phyloP scores from a whole-genome alignment of 2,113 vertebrate species.

The Cinclus mexicanus region DNA sequence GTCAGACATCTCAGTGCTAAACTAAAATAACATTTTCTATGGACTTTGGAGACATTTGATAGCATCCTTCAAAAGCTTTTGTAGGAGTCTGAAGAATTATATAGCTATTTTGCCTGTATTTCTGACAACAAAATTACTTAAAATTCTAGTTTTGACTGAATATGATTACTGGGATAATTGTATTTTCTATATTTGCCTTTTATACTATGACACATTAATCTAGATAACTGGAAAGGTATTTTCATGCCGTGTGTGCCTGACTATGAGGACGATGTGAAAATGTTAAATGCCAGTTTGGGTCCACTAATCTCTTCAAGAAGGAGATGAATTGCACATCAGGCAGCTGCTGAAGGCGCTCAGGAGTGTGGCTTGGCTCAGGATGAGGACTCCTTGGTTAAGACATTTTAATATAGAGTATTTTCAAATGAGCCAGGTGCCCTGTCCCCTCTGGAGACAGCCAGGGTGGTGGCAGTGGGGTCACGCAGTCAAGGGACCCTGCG shows the following conservation, averaged over 20 bases:
- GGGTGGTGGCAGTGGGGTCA: not conserved
- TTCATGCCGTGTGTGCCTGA: not conserved
- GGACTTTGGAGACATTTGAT: not conserved
- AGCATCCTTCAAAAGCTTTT: not conserved
- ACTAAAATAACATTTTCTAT: not conserved
- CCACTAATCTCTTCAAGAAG: not conserved
- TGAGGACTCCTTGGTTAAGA: not conserved
- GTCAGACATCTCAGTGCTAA: not conserved
- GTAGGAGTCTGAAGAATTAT: not conserved
- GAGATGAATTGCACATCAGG: not conserved
- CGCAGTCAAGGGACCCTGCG: not conserved
- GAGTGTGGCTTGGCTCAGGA: not conserved
- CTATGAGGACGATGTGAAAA: not conserved
- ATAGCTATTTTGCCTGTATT: not conserved
- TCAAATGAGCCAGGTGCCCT: not conserved
- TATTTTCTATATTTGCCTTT: constrained; percentile 6
- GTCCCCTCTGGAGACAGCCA: not conserved
- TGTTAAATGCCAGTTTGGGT: not conserved
- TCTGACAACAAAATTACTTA: constrained; percentile 29
- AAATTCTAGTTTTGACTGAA: constrained; percentile 14
- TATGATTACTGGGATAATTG: not conserved
- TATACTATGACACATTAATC: not conserved
- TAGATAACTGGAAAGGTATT: not conserved
- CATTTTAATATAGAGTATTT: not conserved
- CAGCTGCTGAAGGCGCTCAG: not conserved